Evolutionary conservation across 1,140 invertebrate genomes (phyloP).

Genomic region (Trichomalopsis sarcophagae): DNA sequence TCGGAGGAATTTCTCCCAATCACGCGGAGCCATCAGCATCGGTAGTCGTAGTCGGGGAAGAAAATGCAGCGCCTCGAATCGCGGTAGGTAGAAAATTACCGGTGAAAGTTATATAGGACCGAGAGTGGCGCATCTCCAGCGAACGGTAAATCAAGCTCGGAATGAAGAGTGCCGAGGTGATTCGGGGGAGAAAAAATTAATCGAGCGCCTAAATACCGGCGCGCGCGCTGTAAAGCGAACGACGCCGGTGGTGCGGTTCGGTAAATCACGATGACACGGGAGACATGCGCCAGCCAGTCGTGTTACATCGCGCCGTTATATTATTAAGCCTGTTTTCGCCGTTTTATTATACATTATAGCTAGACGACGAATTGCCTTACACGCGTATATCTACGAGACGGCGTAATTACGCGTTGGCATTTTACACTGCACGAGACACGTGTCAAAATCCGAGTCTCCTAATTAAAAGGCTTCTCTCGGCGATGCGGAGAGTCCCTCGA

Average conservation of each 20-base stretch:
- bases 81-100: constrained; percentile 54
- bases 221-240: not conserved
- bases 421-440: not conserved
- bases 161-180: constrained; percentile 43
- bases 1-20: constrained; percentile 30
- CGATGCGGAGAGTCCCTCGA: not conserved
- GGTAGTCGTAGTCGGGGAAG: not conserved
- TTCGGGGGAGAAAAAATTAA: constrained; percentile 24
- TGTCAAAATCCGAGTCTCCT: not conserved
- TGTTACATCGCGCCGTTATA: constrained; percentile 5
- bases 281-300: constrained; percentile 18
- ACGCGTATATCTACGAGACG: not conserved
- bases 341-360: too few relatives aligned
- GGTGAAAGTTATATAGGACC: constrained; percentile 57
- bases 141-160: constrained; percentile 38
- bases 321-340: not conserved
- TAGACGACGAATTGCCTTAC: not conserved
- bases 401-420: not conserved
- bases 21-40: not conserved
- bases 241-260: constrained; percentile 15
- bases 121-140: not conserved
- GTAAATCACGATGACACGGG: constrained; percentile 44
- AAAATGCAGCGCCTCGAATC: constrained; percentile 25
- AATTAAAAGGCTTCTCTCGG: not conserved
- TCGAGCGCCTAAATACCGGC: constrained; percentile 37